Percentiles rank a stretch among this genome's conserved stretches.
These are phyloP conservation scores for Ectemnius cavifrons DNA, from an alignment of 2,888 invertebrate species.

Conservation along the genomic window DNA sequence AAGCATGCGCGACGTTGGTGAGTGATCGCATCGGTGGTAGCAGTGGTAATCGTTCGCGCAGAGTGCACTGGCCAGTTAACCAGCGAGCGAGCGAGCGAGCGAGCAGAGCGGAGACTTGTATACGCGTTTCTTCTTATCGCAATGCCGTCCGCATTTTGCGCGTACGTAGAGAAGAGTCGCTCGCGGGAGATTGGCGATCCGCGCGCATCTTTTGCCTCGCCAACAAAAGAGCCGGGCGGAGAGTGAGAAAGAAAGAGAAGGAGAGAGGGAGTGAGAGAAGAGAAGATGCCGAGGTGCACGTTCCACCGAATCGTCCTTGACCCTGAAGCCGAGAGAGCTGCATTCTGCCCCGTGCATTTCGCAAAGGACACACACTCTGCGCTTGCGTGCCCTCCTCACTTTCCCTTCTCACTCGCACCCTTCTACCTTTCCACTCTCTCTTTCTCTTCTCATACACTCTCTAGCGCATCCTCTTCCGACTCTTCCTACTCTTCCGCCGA, in stretches of 20 bases:
- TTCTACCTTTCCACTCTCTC: constrained; percentile 16
- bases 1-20: too few relatives aligned
- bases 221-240: too few relatives aligned
- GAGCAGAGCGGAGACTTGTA: neutral
- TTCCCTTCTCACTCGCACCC: constrained; percentile 22
- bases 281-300: constrained; percentile 36
- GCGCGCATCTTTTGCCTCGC: too few relatives aligned
- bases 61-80: constrained; percentile 10
- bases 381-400: constrained; percentile 48
- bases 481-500: constrained; percentile 1
- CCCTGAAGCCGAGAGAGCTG: constrained; percentile 65
- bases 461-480: constrained; percentile 13
- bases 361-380: constrained; percentile 55
- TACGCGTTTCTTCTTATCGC: constrained; percentile 8
- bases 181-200: constrained; percentile 4
- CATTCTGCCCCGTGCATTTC: constrained; percentile 56
- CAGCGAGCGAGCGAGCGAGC: too few relatives aligned
- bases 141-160: neutral
- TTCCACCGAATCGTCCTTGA: constrained; percentile 66
- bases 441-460: neutral
- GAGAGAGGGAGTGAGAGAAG: too few relatives aligned
- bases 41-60: neutral
- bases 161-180: neutral
- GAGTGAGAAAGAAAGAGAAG: neutral
- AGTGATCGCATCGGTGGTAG: too few relatives aligned